Evolutionary conservation across 2,888 invertebrate species (phyloP).

Genomic region (Pegoplata infirma): DNA sequence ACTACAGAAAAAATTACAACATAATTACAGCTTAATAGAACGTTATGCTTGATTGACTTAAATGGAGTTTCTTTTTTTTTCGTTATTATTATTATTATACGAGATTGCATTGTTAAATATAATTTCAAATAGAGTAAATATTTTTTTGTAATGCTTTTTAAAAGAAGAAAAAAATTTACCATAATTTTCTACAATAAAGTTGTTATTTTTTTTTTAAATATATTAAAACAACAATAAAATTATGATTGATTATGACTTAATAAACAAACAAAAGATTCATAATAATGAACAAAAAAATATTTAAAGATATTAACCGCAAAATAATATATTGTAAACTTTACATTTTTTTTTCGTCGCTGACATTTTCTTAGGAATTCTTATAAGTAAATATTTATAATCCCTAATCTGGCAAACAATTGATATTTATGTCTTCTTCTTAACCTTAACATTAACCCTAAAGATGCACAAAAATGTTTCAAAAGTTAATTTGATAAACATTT

Average conservation of each 20-base stretch:
- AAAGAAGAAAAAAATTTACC: neutral
- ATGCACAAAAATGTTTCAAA: neutral
- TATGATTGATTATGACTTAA: slow-evolving; percentile 32
- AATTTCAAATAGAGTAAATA: neutral
- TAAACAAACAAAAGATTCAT: neutral
- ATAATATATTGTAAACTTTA: neutral
- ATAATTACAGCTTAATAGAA: slow-evolving; percentile 57
- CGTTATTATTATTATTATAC: neutral
- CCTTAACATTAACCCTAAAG: neutral
- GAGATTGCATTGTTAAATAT: neutral
- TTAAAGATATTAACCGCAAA: slow-evolving; percentile 1
- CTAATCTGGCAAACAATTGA: slow-evolving; percentile 20
- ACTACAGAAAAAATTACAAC: slow-evolving; percentile 51
- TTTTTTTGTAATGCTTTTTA: neutral
- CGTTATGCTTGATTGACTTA: slow-evolving; percentile 51
- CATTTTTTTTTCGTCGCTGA: slow-evolving; percentile 23
- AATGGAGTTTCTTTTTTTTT: slow-evolving; percentile 30
- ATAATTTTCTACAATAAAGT: neutral
- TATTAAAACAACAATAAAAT: neutral
- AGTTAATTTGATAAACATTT: neutral
- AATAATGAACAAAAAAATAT: neutral
- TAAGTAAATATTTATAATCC: slow-evolving; percentile 19
- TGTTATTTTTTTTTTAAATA: neutral
- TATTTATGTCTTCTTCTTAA: neutral
- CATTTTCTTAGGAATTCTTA: slow-evolving; percentile 1